phyloP scores from a whole-genome alignment of 1,140 invertebrate genomes.

The Temnothorax nylanderi region DNA sequence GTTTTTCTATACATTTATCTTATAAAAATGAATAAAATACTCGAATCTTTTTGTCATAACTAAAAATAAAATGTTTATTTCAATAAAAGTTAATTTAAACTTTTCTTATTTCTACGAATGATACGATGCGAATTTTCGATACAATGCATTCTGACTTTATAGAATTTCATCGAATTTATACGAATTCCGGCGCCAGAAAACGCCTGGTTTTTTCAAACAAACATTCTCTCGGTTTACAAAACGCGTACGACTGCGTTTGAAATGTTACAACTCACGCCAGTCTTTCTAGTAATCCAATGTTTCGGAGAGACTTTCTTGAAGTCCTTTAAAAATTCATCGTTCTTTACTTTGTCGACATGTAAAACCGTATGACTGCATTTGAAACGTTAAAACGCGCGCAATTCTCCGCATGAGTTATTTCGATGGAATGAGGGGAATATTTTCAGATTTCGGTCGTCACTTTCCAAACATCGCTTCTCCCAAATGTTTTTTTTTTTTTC shows the following conservation, averaged over 20 bases:
- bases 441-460: neutral
- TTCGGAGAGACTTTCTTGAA: neutral
- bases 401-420: conserved; percentile 8
- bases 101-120: neutral
- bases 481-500: neutral
- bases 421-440: conserved; percentile 3
- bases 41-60: neutral
- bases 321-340: conserved; percentile 26
- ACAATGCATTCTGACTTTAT: neutral
- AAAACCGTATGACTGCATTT: neutral
- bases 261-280: conserved; percentile 5
- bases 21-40: neutral
- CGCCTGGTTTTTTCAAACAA: conserved; percentile 2
- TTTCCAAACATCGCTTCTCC: neutral
- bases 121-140: neutral
- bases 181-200: neutral
- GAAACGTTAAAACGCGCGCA: conserved; percentile 8
- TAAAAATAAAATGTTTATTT: neutral
- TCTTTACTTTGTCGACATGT: neutral
- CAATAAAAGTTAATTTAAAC: neutral
- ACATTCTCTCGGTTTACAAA: neutral
- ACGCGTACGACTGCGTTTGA: neutral
- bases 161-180: neutral
- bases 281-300: neutral
- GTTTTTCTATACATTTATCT: neutral